Percentiles rank a stretch among this genome's conserved stretches.
Evolutionary conservation across 2,113 vertebrate species (phyloP).

Genomic region (Struthio camelus): DNA sequence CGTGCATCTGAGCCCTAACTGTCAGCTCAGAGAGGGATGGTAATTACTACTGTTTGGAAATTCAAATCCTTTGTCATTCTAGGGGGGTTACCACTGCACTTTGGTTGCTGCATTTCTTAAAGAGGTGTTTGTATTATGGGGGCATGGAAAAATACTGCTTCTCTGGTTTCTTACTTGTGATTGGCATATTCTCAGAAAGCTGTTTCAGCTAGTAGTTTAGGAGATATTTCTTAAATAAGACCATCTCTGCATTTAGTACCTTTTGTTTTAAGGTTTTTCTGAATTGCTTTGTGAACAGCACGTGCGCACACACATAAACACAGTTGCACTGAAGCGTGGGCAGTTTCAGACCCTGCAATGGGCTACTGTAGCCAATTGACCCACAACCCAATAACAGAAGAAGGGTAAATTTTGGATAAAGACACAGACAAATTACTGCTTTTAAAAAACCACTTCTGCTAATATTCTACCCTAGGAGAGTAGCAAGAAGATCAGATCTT

Average conservation of each 20-base stretch:
- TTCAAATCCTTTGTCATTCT: background rate
- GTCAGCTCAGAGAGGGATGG: background rate
- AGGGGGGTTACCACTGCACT: background rate
- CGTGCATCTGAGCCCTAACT: background rate
- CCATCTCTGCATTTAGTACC: background rate
- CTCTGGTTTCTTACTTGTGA: background rate
- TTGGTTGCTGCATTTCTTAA: background rate
- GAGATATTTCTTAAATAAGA: background rate
- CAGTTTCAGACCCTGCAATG: background rate
- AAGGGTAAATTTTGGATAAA: background rate
- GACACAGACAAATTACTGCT: background rate
- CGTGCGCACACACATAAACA: background rate
- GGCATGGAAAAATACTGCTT: background rate
- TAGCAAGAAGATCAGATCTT: fast-evolving
- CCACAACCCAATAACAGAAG: background rate
- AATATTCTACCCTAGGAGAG: background rate
- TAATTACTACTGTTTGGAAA: background rate
- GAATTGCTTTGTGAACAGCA: background rate
- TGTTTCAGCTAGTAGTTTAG: background rate
- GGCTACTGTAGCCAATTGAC: background rate
- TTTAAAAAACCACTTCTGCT: background rate
- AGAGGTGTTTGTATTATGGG: background rate
- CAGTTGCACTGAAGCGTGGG: background rate
- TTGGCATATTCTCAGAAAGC: fast-evolving
- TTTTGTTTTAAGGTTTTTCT: background rate